phyloP scores from a whole-genome alignment of 2,888 invertebrate genomes.

The Trichogramma dendrolimi region DNA sequence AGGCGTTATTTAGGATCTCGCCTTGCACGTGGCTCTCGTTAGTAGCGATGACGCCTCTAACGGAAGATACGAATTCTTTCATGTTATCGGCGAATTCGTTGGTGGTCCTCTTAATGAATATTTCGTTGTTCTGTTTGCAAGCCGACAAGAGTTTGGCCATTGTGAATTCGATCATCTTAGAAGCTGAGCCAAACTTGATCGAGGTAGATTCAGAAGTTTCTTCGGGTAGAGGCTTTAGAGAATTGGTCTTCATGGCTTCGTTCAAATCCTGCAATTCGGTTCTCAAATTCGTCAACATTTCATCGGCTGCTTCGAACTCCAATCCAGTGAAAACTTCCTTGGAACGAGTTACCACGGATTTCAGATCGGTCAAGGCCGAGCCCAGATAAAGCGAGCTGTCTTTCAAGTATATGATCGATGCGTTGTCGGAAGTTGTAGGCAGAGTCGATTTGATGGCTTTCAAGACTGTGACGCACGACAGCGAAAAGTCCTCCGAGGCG shows the following conservation, averaged over 20 bases:
- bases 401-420: slow-evolving; percentile 70
- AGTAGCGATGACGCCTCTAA: slow-evolving; percentile 75
- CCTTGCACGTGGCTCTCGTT: slow-evolving; percentile 38
- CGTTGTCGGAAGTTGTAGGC: slow-evolving; percentile 76
- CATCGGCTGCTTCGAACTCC: slow-evolving; percentile 82
- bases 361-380: slow-evolving; percentile 64
- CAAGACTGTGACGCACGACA: slow-evolving; percentile 68
- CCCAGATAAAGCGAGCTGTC: slow-evolving; percentile 68
- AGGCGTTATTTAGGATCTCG: too few relatives aligned
- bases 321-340: slow-evolving; percentile 77
- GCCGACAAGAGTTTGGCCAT: slow-evolving; percentile 84
- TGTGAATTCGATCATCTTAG: slow-evolving; percentile 76
- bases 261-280: slow-evolving; percentile 79
- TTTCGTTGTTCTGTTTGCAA: slow-evolving; percentile 75
- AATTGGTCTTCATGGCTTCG: slow-evolving; percentile 67
- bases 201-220: slow-evolving; percentile 67
- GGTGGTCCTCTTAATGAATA: slow-evolving; percentile 76
- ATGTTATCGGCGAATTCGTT: slow-evolving; percentile 76
- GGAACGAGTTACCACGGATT: slow-evolving; percentile 63
- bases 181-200: slow-evolving; percentile 58
- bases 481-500: slow-evolving; percentile 76
- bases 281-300: slow-evolving; percentile 74
- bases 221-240: slow-evolving; percentile 78
- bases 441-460: slow-evolving; percentile 75
- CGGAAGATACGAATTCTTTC: slow-evolving; percentile 67